These are phyloP conservation scores for Scolanthus callimorphus DNA, from an alignment of 92 coral and sea anemone genomes.

Conservation along the genomic window DNA sequence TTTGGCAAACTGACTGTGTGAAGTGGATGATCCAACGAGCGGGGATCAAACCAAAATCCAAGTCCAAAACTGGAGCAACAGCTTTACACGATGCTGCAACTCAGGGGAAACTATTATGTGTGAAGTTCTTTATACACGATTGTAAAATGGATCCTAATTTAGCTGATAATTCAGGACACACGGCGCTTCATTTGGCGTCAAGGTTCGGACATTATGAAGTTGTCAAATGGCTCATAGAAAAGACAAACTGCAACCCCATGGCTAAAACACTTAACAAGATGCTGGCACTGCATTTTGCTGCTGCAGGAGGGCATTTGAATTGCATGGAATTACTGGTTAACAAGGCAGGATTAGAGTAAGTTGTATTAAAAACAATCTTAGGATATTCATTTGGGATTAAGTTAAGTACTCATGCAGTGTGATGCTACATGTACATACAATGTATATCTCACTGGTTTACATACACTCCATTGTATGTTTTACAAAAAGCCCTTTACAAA, in stretches of 20 bases:
- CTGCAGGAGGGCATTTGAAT: conserved; percentile 65
- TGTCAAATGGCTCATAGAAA: conserved; percentile 69
- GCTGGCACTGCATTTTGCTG: conserved; percentile 81
- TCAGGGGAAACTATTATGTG: conserved; percentile 67
- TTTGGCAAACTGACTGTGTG: conserved; percentile 64
- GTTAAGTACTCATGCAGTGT: no score
- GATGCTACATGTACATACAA: no score
- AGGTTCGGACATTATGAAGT: conserved; percentile 69
- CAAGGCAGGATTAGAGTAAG: conserved; percentile 51
- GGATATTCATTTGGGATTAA: no score
- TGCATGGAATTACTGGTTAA: conserved; percentile 59
- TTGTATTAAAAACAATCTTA: no score
- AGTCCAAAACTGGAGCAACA: conserved; percentile 68
- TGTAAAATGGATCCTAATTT: conserved; percentile 43
- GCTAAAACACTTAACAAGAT: conserved; percentile 66
- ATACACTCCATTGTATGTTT: no score
- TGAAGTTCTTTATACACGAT: conserved; percentile 57
- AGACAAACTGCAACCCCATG: conserved; percentile 46
- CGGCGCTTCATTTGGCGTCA: conserved; percentile 75
- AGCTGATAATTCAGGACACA: conserved; percentile 71
- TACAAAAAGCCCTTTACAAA: no score
- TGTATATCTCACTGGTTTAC: no score
- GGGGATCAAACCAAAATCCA: conserved; percentile 53
- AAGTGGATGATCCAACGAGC: conserved; percentile 70
- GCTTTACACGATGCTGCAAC: conserved; percentile 83